A percentile compares a stretch with the other conserved stretches of the same genome.
These are phyloP conservation scores for Dryobotodes eremita DNA, from an alignment of 2,888 invertebrate species.

Conservation along the genomic window DNA sequence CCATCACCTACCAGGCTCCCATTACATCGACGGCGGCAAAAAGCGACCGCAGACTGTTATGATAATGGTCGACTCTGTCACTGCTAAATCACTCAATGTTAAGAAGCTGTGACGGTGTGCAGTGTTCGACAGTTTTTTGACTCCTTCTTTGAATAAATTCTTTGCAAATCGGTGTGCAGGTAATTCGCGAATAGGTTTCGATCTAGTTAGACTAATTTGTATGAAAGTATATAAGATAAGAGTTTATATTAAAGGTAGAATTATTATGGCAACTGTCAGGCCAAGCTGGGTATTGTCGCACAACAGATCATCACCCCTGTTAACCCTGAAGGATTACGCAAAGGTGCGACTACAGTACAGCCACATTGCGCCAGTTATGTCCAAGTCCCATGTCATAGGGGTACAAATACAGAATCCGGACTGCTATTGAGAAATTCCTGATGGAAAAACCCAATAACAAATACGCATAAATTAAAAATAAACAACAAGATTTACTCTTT, in stretches of 20 bases:
- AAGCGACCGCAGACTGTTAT: constrained; percentile 62
- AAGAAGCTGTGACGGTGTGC: constrained; percentile 47
- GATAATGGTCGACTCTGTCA: constrained; percentile 57
- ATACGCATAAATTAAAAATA: not conserved
- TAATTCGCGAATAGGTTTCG: constrained; percentile 34
- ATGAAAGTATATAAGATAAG: not conserved
- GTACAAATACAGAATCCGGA: not conserved
- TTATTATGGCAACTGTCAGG: too few relatives aligned
- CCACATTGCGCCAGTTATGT: not conserved
- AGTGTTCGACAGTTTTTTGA: constrained; percentile 44
- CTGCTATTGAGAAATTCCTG: not conserved
- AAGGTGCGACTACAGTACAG: too few relatives aligned
- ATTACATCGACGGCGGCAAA: constrained; percentile 42
- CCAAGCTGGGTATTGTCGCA: too few relatives aligned
- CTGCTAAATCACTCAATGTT: constrained; percentile 63
- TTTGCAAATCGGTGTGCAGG: constrained; percentile 19
- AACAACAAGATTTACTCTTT: not conserved
- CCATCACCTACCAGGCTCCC: constrained; percentile 30
- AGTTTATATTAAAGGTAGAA: not conserved
- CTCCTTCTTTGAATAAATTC: constrained; percentile 52
- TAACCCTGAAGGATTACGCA: too few relatives aligned
- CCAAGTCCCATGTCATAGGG: not conserved
- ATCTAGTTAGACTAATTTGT: constrained; percentile 2
- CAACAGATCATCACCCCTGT: not conserved
- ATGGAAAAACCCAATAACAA: not conserved